Evolutionary conservation across 2,113 vertebrate species (phyloP), one percentile per base, ranked within the genome.

Genomic region (Strix aluco): DNA sequence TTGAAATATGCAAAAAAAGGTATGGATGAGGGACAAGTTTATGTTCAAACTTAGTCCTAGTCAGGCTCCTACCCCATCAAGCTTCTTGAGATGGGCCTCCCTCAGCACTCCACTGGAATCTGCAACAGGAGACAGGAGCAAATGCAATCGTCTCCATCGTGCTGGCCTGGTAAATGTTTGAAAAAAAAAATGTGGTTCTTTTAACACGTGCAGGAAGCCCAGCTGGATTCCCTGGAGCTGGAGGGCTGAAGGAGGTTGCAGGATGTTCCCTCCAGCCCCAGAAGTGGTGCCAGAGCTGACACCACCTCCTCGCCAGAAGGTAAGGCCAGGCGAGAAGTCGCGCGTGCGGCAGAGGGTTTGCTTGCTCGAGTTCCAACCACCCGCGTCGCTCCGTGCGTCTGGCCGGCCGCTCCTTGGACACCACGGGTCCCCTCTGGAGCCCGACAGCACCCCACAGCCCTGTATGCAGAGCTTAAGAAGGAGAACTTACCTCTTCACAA

Each of bases 1-100:
- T 97, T 96, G 92, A 98, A 97, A 98, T 98, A 97, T 98, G 98
- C 97, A 98, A 98, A 98, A 94, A 49, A 57, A 91, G 81, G 72
- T 96, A 92, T 94, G 94, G 92, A 93, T 96, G 82, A 97, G 91
- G 94, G 91, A 95, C 94, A 84, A 94, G 87, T 96, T 95, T 91
- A 83, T 93, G 95, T 96, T 94, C 95, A 96, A 97, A 97, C 96
- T 95, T 84, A 72, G 91, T 93, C 96, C 84, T 90, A n/a, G 82
- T 91, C 91, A 79, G 94, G 89, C 89, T 96, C 94, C 96, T 96
- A 77, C 88, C 71, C 87, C 5, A 4, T 70, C 70, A 51, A 51
- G 84, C 96, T 80, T 93, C 94, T 95, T 54, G 5, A 30, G 61
- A 51, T 15, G 9, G 66, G 77, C 61, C 22, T 85, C 55, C 61